phyloP scores from a whole-genome alignment of 2,797 vertebrate species.

The Eulemur coronatus region DNA sequence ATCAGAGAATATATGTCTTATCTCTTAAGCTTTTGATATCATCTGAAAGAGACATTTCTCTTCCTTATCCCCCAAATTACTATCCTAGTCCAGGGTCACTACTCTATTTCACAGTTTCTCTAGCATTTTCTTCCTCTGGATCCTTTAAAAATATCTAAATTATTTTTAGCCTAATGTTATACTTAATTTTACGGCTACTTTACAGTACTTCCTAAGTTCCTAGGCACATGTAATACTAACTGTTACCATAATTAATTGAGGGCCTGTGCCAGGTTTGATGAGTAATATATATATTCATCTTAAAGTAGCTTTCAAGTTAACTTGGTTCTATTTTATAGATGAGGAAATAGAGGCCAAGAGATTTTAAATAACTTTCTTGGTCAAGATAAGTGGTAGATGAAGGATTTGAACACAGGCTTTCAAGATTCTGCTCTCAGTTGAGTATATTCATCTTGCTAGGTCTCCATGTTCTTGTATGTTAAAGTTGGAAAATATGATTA shows the following conservation, averaged over 20 bases:
- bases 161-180: background rate
- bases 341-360: background rate
- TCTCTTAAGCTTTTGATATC: background rate
- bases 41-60: background rate
- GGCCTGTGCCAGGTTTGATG: background rate
- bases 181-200: conserved; percentile 26
- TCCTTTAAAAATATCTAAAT: background rate
- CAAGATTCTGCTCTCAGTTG: background rate
- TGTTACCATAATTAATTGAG: background rate
- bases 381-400: background rate
- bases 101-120: background rate
- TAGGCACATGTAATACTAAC: background rate
- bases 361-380: background rate
- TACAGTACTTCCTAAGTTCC: background rate
- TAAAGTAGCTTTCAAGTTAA: background rate
- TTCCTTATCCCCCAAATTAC: background rate
- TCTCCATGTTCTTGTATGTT: background rate
- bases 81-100: background rate
- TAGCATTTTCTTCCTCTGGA: background rate
- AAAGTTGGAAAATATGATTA: background rate
- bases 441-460: background rate
- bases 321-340: background rate
- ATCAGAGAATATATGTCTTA: background rate
- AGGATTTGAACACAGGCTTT: background rate
- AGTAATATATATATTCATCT: background rate